A percentile compares a stretch with the other conserved stretches of the same genome.
Evolutionary conservation across 2,797 vertebrate genomes (phyloP).

Genomic region (Falco columbarius): DNA sequence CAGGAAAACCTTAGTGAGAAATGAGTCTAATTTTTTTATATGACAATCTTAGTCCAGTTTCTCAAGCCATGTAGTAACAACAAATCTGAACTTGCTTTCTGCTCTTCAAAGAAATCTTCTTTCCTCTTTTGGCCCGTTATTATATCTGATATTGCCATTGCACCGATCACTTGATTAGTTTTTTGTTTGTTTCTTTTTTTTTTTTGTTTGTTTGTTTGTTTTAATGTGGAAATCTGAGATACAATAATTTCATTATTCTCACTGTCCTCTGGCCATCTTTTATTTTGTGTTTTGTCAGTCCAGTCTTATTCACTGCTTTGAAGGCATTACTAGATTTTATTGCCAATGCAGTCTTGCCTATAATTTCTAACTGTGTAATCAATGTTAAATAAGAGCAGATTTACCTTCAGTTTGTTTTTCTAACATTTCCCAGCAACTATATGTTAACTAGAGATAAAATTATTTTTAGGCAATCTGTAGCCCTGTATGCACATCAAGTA

Average conservation of each 20-base stretch:
- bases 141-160: not conserved
- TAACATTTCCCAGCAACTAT: not conserved
- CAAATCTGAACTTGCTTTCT: not conserved
- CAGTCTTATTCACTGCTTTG: not conserved
- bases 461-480: not conserved
- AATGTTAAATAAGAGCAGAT: not conserved
- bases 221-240: not conserved
- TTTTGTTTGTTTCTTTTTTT: too few relatives aligned
- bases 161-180: not conserved
- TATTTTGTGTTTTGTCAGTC: not conserved
- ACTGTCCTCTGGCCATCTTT: not conserved
- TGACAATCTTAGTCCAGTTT: not conserved
- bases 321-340: not conserved
- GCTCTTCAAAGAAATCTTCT: not conserved
- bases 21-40: not conserved
- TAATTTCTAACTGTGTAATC: not conserved
- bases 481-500: not conserved
- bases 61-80: not conserved
- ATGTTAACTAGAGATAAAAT: not conserved
- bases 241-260: not conserved
- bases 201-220: not conserved
- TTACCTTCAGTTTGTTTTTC: not conserved
- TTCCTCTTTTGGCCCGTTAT: not conserved
- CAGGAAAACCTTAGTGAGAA: not conserved
- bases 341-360: not conserved